These are phyloP conservation scores for Deilephila elpenor DNA, from an alignment of 2,888 invertebrate species.

Conservation along the genomic window DNA sequence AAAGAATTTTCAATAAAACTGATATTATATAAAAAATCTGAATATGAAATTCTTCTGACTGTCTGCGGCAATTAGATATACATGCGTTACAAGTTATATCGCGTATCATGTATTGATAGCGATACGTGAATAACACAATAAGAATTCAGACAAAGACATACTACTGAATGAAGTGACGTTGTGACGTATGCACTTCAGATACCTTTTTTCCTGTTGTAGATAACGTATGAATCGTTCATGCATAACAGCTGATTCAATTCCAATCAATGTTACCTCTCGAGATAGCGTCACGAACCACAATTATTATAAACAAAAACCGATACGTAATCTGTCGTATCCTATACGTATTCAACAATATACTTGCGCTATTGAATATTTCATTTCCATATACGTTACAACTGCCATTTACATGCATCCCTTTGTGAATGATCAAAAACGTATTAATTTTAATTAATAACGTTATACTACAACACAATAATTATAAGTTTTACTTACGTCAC, in stretches of 20 bases:
- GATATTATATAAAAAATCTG: too few species aligned
- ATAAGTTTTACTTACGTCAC: too few species aligned
- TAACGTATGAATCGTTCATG: conserved; percentile 40
- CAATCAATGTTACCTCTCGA: conserved; percentile 44
- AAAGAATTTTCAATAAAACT: too few species aligned
- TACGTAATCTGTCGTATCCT: conserved; percentile 7
- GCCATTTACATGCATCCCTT: background rate
- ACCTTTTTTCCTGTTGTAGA: conserved; percentile 50
- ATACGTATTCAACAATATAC: conserved; percentile 2
- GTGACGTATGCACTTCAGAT: conserved; percentile 38
- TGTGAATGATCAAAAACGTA: background rate
- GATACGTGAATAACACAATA: conserved; percentile 41
- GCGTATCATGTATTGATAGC: conserved; percentile 24
- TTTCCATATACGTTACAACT: background rate
- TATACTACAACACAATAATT: too few species aligned
- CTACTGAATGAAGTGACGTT: conserved; percentile 41
- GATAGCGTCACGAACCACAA: conserved; percentile 19
- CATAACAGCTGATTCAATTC: conserved; percentile 45
- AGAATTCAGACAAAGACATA: conserved; percentile 43
- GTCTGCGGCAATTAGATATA: background rate
- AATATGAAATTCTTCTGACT: background rate
- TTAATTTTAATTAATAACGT: too few species aligned
- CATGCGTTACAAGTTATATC: conserved; percentile 16
- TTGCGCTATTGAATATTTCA: background rate
- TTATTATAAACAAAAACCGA: conserved; percentile 2